Percentiles rank a stretch among this genome's conserved stretches.
These are phyloP conservation scores for Decapterus maruadsi DNA, from an alignment of 2,797 vertebrate species.

Conservation along the genomic window DNA sequence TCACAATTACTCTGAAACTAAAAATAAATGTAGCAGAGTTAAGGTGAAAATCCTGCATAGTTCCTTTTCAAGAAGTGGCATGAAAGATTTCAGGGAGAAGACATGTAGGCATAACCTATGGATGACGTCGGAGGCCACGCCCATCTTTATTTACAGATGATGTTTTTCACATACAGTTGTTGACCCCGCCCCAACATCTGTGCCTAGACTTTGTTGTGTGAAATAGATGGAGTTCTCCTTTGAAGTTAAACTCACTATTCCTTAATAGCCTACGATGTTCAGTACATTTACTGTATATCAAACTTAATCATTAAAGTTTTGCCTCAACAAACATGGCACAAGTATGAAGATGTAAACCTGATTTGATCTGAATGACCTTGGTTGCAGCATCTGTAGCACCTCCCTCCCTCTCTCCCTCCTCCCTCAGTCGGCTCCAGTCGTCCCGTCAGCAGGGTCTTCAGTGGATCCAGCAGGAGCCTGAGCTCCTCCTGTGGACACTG, in stretches of 20 bases:
- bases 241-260: not conserved
- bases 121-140: no score
- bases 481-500: slow-evolving; percentile 8
- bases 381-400: not conserved
- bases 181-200: not conserved
- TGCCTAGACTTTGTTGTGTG: not conserved
- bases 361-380: slow-evolving; percentile 14
- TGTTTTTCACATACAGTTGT: not conserved
- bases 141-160: no score
- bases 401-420: slow-evolving; percentile 1
- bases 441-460: slow-evolving; percentile 16
- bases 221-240: not conserved
- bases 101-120: not conserved
- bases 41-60: no score
- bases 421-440: slow-evolving; percentile 21
- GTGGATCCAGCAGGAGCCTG: slow-evolving; percentile 25
- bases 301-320: not conserved
- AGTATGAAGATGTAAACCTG: not conserved
- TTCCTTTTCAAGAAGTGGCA: no score
- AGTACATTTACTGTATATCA: not conserved
- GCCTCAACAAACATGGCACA: not conserved
- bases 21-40: no score
- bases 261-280: not conserved
- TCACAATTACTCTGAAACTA: no score
- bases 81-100: no score